These are phyloP conservation scores for Dendrolimus houi DNA, from an alignment of 2,888 invertebrate species.

Conservation along the genomic window DNA sequence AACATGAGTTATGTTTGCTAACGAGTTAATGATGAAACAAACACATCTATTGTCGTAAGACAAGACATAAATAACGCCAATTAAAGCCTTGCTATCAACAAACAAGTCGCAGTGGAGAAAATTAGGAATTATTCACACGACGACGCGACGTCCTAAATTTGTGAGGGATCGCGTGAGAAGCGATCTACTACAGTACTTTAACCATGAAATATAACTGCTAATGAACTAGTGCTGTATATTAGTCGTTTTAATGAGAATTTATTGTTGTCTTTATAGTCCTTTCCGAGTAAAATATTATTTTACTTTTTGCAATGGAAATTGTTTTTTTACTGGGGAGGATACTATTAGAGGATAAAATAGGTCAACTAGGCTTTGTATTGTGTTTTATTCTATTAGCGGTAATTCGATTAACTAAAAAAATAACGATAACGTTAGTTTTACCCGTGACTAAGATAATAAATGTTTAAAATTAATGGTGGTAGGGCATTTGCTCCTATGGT, in stretches of 20 bases:
- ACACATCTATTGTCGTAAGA: not conserved
- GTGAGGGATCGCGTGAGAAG: conserved; percentile 16
- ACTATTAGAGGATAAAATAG: no score
- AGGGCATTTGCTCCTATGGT: no score
- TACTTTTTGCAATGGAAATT: not conserved
- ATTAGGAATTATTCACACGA: conserved; percentile 20
- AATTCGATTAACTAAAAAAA: no score
- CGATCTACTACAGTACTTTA: conserved; percentile 14
- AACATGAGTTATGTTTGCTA: no score
- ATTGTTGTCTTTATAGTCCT: not conserved
- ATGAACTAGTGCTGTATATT: conserved; percentile 13
- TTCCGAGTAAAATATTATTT: not conserved
- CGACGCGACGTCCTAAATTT: conserved; percentile 13
- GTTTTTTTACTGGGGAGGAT: no score
- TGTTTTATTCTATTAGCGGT: no score
- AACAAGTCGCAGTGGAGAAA: conserved; percentile 8
- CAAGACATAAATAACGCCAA: not conserved
- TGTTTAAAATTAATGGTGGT: no score
- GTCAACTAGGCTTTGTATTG: no score
- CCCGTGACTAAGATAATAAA: no score
- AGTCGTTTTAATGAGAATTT: not conserved
- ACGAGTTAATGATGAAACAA: not conserved
- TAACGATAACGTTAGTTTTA: no score
- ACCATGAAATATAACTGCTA: conserved; percentile 33
- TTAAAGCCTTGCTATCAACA: not conserved